A percentile compares a stretch with the other conserved stretches of the same genome.
These are phyloP conservation scores for Eledona agricola DNA, from an alignment of 2,888 invertebrate species.

Conservation along the genomic window DNA sequence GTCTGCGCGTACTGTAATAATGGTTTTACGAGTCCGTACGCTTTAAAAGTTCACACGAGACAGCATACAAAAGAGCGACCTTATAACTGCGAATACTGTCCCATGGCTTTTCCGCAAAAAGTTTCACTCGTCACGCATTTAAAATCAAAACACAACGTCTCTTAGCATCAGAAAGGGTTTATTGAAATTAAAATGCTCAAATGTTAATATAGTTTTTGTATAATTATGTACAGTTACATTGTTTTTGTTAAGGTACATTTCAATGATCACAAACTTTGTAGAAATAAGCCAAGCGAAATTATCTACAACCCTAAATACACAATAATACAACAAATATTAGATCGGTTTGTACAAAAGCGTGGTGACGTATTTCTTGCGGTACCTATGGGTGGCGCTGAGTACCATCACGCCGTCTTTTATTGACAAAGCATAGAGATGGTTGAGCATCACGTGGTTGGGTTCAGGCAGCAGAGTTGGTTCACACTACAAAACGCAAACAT, in stretches of 20 bases:
- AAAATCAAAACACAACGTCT: conserved; percentile 49
- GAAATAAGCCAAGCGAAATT: conserved; percentile 2
- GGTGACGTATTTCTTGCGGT: conserved; percentile 99
- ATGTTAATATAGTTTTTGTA: conserved; percentile 2
- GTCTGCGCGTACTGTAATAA: conserved; percentile 49
- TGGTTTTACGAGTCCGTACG: conserved; percentile 50
- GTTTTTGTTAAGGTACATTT: no score
- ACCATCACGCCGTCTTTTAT: conserved; percentile 99
- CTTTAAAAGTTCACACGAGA: conserved; percentile 52
- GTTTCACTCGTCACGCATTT: conserved; percentile 51
- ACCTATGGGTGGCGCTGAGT: conserved; percentile 96
- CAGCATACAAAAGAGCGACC: conserved; percentile 55
- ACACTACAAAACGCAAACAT: conserved; percentile 73
- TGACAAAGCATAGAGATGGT: conserved; percentile 98
- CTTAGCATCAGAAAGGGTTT: neutral
- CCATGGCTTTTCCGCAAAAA: conserved; percentile 52
- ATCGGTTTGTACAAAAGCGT: conserved; percentile 98
- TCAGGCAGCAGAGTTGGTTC: conserved; percentile 99
- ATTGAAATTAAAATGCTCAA: no score
- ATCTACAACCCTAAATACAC: conserved; percentile 10
- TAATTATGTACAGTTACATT: conserved; percentile 8
- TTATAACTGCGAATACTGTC: conserved; percentile 50
- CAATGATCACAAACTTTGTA: conserved; percentile 16
- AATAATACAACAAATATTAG: conserved; percentile 61
- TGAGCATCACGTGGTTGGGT: conserved; percentile 99